Evolutionary conservation across 2,113 vertebrate genomes (phyloP).

Genomic region (Hypanus sabinus): DNA sequence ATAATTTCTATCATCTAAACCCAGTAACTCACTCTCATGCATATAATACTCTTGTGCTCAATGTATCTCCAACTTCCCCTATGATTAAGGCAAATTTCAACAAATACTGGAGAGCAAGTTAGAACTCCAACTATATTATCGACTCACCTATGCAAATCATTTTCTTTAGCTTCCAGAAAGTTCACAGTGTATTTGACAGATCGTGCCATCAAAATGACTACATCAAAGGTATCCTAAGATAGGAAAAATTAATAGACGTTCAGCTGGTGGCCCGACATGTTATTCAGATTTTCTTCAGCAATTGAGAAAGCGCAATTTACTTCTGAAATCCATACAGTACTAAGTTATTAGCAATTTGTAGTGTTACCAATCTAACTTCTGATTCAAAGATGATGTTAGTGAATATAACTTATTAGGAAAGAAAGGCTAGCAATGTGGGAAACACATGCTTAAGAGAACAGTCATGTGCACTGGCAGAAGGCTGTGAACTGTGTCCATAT

Average conservation of each 20-base stretch:
- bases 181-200: constrained; percentile 67
- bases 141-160: constrained; percentile 61
- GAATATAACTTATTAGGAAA: neutral
- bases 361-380: neutral
- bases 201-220: constrained; percentile 64
- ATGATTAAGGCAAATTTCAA: neutral
- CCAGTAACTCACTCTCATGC: neutral
- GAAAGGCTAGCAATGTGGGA: neutral
- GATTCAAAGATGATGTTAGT: neutral
- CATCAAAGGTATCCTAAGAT: constrained; percentile 65
- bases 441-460: neutral
- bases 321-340: neutral
- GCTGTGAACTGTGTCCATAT: neutral
- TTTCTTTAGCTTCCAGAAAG: constrained; percentile 60
- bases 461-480: neutral
- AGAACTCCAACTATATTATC: neutral
- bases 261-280: neutral
- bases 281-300: neutral
- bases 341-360: no score
- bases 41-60: neutral
- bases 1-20: no score
- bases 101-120: neutral
- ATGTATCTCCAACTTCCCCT: no score
- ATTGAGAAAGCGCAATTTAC: neutral
- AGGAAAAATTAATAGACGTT: neutral